Conservation (phyloP, 2,888 invertebrate species). For the Escarpia spicata region DNA sequence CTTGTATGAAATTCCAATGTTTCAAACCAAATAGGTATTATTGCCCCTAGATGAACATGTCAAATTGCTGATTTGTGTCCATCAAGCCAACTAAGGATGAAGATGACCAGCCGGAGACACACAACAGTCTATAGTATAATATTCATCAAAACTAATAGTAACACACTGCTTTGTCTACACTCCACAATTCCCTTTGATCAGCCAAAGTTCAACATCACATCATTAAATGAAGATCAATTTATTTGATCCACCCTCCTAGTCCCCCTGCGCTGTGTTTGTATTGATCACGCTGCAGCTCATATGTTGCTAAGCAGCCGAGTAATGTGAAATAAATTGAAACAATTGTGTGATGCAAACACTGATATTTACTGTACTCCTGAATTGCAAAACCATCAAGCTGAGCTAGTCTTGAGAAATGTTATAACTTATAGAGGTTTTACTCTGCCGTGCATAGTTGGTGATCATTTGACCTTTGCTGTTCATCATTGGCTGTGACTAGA, state of each 20-base stretch:
- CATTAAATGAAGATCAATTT: slow-evolving; percentile 9
- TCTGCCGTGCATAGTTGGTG: neutral
- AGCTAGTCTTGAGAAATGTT: neutral
- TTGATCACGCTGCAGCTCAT: neutral
- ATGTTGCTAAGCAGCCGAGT: neutral
- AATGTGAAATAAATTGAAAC: neutral
- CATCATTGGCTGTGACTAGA: neutral
- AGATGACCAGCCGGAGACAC: neutral
- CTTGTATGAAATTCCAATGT: too few relatives aligned
- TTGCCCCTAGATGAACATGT: too few relatives aligned
- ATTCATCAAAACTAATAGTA: neutral
- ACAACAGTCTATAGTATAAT: neutral
- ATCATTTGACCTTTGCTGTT: neutral
- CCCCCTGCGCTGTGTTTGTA: neutral
- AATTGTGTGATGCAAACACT: neutral
- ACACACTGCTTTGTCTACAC: neutral
- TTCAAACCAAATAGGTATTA: too few relatives aligned
- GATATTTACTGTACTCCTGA: neutral
- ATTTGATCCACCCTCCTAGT: slow-evolving; percentile 7
- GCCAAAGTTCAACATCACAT: neutral
- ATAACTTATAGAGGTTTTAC: neutral
- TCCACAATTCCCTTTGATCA: neutral
- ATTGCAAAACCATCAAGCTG: neutral
- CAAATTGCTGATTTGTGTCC: too few relatives aligned
- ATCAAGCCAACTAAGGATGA: too few relatives aligned